A percentile compares a stretch with the other conserved stretches of the same genome.
phyloP scores from a whole-genome alignment of 2,888 invertebrate species.

The Patella caerulea region DNA sequence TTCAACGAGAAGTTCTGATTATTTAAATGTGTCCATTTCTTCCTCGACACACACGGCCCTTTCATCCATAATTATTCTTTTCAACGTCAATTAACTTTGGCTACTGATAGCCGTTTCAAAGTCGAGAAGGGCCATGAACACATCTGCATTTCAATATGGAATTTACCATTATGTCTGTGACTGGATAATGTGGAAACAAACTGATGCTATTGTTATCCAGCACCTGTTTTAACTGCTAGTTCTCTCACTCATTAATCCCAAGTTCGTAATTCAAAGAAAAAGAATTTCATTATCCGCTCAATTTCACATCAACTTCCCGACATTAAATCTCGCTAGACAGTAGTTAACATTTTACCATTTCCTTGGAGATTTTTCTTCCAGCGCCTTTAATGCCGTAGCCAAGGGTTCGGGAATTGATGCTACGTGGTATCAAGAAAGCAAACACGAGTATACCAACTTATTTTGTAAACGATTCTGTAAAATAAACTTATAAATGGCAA shows the following conservation, averaged over 20 bases:
- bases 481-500: no score
- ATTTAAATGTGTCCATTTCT: not conserved
- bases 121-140: no score
- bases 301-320: not conserved
- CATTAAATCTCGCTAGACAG: no score
- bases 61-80: not conserved
- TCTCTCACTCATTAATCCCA: not conserved
- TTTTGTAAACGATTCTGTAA: no score
- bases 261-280: not conserved
- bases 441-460: no score
- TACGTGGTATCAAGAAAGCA: no score
- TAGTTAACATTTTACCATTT: no score
- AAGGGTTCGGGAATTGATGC: no score
- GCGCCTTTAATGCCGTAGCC: no score
- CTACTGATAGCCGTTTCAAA: no score
- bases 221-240: not conserved
- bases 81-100: not conserved
- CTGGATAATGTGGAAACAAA: slow-evolving; percentile 8
- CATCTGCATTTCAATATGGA: not conserved
- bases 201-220: not conserved
- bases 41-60: not conserved
- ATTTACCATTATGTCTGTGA: not conserved
- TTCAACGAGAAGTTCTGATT: no score
- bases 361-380: no score
- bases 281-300: slow-evolving; percentile 7